Conservation (phyloP, 2,888 invertebrate species). For the Platerodrilus igneus region DNA sequence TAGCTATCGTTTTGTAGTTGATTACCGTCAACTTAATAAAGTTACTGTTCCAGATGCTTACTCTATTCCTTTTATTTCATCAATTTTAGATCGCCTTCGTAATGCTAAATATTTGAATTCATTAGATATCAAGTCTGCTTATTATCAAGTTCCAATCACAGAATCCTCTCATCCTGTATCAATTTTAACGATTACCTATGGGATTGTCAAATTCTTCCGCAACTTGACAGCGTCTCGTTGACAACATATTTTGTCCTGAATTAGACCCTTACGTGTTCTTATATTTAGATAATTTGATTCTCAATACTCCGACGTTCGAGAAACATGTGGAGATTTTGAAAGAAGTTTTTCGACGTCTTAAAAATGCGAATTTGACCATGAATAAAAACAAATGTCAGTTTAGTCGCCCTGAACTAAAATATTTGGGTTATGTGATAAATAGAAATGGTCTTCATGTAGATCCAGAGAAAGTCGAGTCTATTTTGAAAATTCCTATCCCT, state of each 20-base stretch:
- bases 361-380: slow-evolving; percentile 27
- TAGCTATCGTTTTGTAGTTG: no score
- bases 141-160: no score
- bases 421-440: slow-evolving; percentile 32
- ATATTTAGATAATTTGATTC: no score
- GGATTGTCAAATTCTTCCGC: slow-evolving; percentile 25
- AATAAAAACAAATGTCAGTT: slow-evolving; percentile 31
- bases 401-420: slow-evolving; percentile 27
- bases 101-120: no score
- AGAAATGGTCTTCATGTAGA: slow-evolving; percentile 27
- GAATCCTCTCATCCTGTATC: no score
- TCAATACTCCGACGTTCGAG: no score
- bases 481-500: slow-evolving; percentile 30
- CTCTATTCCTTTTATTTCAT: no score
- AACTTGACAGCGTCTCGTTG: slow-evolving; percentile 24
- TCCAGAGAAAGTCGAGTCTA: slow-evolving; percentile 31
- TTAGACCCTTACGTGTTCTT: slow-evolving; percentile 3
- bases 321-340: slow-evolving; percentile 19
- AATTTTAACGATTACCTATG: slow-evolving; percentile 29
- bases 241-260: slow-evolving; percentile 18
- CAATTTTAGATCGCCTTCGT: no score
- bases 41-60: no score
- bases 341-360: slow-evolving; percentile 20
- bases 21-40: no score
- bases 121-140: no score